A percentile compares a stretch with the other conserved stretches of the same genome.
Evolutionary conservation across 2,888 invertebrate species (phyloP).

Genomic region (Melanostoma scalare): DNA sequence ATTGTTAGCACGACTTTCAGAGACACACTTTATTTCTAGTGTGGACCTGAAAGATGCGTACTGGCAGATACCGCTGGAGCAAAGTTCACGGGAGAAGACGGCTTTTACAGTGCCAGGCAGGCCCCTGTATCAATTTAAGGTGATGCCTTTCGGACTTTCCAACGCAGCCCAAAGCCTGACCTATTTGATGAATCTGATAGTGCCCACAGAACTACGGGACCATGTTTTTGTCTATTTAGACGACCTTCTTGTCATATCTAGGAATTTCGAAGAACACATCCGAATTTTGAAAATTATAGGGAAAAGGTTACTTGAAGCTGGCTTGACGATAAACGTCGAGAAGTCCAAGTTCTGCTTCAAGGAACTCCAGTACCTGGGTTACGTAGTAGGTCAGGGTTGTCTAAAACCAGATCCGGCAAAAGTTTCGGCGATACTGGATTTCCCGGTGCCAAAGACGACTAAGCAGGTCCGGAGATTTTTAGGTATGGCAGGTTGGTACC

Average conservation of each 20-base stretch:
- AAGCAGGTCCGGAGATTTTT: constrained; percentile 14
- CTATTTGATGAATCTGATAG: background rate
- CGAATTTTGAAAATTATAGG: background rate
- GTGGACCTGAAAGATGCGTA: constrained; percentile 13
- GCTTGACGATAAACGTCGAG: constrained; percentile 38
- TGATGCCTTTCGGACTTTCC: background rate
- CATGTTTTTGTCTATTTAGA: constrained; percentile 18
- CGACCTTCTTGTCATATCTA: constrained; percentile 1
- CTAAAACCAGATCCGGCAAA: constrained; percentile 38
- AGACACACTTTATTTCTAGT: constrained; percentile 15
- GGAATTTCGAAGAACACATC: constrained; percentile 8
- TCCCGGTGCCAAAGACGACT: background rate
- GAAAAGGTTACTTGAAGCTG: background rate
- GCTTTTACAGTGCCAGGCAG: background rate
- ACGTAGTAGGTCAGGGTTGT: constrained; percentile 49
- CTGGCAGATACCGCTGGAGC: constrained; percentile 14
- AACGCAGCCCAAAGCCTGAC: constrained; percentile 1
- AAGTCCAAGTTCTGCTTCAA: constrained; percentile 1
- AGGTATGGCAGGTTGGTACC: constrained; percentile 16
- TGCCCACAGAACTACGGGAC: background rate
- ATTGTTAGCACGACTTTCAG: background rate
- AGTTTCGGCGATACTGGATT: constrained; percentile 4
- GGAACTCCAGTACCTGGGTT: constrained; percentile 36
- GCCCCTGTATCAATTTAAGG: background rate
- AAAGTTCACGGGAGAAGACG: background rate